Conservation (phyloP, 2,113 vertebrate species). For the Ptilorrhoa leucosticta region DNA sequence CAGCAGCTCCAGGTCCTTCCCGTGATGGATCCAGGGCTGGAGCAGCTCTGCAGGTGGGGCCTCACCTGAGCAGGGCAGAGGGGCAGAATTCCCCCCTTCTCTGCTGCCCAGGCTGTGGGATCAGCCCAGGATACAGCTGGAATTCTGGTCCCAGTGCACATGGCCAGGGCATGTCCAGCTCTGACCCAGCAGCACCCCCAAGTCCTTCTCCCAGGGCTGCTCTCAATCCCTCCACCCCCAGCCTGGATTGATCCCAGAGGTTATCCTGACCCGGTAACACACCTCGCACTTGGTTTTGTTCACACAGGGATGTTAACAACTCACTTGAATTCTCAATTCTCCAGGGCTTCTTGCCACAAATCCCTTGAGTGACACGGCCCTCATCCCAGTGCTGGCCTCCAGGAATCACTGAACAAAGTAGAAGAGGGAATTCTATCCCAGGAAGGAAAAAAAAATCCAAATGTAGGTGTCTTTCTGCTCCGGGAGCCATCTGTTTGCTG, state of each 20-base stretch:
- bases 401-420: neutral
- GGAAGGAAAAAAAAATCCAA: neutral
- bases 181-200: neutral
- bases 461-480: neutral
- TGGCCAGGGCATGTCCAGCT: fast-evolving
- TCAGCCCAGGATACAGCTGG: neutral
- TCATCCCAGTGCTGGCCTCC: neutral
- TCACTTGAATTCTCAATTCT: neutral
- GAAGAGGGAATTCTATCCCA: neutral
- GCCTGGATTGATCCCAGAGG: neutral
- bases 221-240: no score
- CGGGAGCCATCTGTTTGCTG: neutral
- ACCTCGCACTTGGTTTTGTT: neutral
- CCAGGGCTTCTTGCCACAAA: neutral
- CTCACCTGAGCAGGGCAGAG: neutral
- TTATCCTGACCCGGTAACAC: fast-evolving
- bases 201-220: neutral
- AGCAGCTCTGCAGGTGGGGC: neutral
- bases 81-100: neutral
- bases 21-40: neutral
- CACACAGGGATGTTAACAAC: neutral
- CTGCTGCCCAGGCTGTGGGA: neutral
- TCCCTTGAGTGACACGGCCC: neutral
- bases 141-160: no score
- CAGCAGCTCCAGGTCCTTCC: neutral